Evolutionary conservation across 2,888 invertebrate genomes (phyloP).

Genomic region (Drosophila ezoana): DNA sequence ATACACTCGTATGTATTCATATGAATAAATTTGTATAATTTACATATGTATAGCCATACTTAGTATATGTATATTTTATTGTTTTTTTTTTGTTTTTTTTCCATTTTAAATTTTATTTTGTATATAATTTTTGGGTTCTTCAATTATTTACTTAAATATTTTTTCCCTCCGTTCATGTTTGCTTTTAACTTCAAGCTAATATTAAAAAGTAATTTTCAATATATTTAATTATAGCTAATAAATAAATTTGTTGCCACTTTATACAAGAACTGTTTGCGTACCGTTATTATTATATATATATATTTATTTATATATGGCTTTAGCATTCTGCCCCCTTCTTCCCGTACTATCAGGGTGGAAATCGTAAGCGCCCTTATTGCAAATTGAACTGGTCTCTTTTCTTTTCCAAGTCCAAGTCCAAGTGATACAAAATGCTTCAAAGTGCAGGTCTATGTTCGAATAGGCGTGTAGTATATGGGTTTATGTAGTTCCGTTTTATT

Average conservation of each 20-base stretch:
- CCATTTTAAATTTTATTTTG: conserved; percentile 18
- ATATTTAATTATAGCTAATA: conserved; percentile 73
- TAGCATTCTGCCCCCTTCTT: conserved; percentile 20
- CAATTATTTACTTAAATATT: conserved; percentile 45
- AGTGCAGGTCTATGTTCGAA: conserved; percentile 50
- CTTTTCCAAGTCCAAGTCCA: too few relatives aligned
- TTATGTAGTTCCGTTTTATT: conserved; percentile 25
- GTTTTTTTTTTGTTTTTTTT: conserved; percentile 14
- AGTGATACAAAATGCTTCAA: conserved; percentile 30
- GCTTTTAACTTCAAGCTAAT: conserved; percentile 67
- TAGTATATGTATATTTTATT: conserved; percentile 46
- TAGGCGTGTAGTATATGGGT: conserved; percentile 38
- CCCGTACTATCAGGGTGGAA: conserved; percentile 31
- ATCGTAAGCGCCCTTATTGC: conserved; percentile 9
- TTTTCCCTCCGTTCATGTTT: conserved; percentile 34
- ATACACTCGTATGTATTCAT: conserved; percentile 44
- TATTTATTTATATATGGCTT: conserved; percentile 27
- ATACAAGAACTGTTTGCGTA: conserved; percentile 67
- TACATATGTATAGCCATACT: conserved; percentile 48
- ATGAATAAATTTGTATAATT: conserved; percentile 52
- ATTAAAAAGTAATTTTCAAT: conserved; percentile 77
- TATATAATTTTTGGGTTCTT: conserved; percentile 37
- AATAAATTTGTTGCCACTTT: conserved; percentile 68
- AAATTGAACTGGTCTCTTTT: conserved; percentile 15
- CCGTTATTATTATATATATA: conserved; percentile 32